A percentile compares a stretch with the other conserved stretches of the same genome.
Conservation (phyloP, 2,888 invertebrate species). For the Mongoloraphidia duomilia region DNA sequence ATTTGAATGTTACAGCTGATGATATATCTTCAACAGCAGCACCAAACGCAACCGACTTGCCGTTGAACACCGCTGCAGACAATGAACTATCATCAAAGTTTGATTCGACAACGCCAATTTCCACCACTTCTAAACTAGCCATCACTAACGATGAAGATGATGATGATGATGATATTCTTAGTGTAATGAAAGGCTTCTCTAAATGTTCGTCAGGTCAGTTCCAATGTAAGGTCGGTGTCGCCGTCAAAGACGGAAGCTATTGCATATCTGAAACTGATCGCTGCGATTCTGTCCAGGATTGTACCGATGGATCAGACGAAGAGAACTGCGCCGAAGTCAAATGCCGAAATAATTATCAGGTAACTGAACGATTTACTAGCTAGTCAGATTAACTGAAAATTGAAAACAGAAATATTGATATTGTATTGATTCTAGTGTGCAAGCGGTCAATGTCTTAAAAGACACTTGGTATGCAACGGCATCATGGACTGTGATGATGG, state of each 20-base stretch:
- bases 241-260: conserved; percentile 38
- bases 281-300: conserved; percentile 44
- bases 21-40: background rate
- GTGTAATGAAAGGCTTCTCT: conserved; percentile 23
- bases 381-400: background rate
- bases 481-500: conserved; percentile 45
- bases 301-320: conserved; percentile 48
- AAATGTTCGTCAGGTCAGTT: conserved; percentile 42
- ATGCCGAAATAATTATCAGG: conserved; percentile 44
- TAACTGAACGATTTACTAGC: conserved; percentile 13
- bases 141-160: no score
- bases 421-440: conserved; percentile 26
- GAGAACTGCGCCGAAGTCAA: conserved; percentile 35
- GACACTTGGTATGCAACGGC: conserved; percentile 45
- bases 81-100: background rate
- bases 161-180: background rate
- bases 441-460: conserved; percentile 41
- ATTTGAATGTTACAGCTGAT: background rate
- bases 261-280: conserved; percentile 34
- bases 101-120: background rate
- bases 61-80: background rate
- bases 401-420: background rate
- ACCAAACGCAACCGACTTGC: no score
- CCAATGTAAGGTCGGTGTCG: conserved; percentile 42
- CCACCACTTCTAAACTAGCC: no score